Evolutionary conservation across 2,888 invertebrate genomes (phyloP).

Genomic region (Formica aserva): DNA sequence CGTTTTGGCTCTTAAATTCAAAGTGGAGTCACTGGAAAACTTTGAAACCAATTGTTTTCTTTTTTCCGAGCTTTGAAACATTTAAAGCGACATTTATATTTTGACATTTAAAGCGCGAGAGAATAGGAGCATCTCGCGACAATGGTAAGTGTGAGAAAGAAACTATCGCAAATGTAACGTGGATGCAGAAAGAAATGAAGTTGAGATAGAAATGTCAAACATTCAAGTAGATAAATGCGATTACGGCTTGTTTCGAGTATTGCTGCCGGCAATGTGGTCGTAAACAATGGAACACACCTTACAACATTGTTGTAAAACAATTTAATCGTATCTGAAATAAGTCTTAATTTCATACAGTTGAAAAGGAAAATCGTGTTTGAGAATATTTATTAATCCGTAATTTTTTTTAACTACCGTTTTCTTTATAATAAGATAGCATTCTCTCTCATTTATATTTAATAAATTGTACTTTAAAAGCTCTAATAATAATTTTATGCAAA

Average conservation of each 20-base stretch:
- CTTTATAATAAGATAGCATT: neutral
- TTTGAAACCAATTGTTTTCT: neutral
- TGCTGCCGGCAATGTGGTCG: slow-evolving; percentile 40
- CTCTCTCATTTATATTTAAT: neutral
- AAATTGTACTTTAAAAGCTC: neutral
- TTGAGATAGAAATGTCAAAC: slow-evolving; percentile 47
- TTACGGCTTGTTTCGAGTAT: slow-evolving; percentile 20
- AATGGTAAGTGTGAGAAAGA: slow-evolving; percentile 27
- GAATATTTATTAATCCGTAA: neutral
- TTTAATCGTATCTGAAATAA: slow-evolving; percentile 32
- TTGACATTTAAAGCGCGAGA: neutral
- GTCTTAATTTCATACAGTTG: too few relatives aligned
- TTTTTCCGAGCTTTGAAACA: neutral
- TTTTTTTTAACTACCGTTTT: neutral
- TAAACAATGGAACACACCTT: slow-evolving; percentile 45
- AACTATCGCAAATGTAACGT: slow-evolving; percentile 9
- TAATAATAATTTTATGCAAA: neutral
- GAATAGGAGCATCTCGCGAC: neutral
- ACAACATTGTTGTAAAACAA: slow-evolving; percentile 47
- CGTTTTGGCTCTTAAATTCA: neutral
- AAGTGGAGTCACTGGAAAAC: neutral
- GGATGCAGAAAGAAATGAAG: neutral
- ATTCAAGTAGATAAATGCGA: neutral
- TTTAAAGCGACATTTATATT: neutral
- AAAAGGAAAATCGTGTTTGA: neutral